Evolutionary conservation across 2,113 vertebrate genomes (phyloP), one percentile per base, ranked within the genome.

Genomic region (Herpetotheres cachinnans): DNA sequence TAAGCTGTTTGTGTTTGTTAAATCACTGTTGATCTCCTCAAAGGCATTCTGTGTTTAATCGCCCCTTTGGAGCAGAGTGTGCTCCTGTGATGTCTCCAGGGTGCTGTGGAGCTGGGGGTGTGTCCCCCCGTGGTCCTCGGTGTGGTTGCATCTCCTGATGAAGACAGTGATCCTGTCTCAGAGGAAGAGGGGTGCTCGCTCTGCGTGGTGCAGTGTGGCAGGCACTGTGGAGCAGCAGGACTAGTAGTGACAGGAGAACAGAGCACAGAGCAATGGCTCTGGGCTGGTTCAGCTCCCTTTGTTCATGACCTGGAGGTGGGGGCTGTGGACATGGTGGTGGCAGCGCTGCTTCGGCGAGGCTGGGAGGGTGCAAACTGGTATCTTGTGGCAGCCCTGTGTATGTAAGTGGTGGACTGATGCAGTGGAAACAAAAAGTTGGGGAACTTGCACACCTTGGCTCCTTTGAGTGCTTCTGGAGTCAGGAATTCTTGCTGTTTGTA

Each of bases 121-220:
- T 1, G 18, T 2, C 3, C 55, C 62, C 50, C 29, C 1, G 10
- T 30, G 30, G 32, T 52, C 18, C 19, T 61, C 3, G 4, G 55
- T 1, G 3, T 19, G n/a, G 71, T 44, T 34, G 52, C 50, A 13
- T 36, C 38, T 38, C 36, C 59, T 18, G 71, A 38, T 27, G 56
- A 58, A 50, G 36, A 22, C 2, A 9, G 16, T 16, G 32, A 12
- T 46, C 8, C 34, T 46, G 27, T 18, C 42, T 81, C 15, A 2
- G 50, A 46, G 26, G 29, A 30, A 61, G 58, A 36, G n/a, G 40
- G 34, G 19, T 7, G 22, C n/a, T 63, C 2, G 12, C 15, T 17
- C 5, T 1, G 4, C n/a, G 71, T 19, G 7, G 55, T 32, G 34
- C 34, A 36, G 52, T 16, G 3, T 65, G 65, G 70, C 26, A 66